Evolutionary conservation across 2,797 vertebrate genomes (phyloP).

Genomic region (Anabas testudineus): DNA sequence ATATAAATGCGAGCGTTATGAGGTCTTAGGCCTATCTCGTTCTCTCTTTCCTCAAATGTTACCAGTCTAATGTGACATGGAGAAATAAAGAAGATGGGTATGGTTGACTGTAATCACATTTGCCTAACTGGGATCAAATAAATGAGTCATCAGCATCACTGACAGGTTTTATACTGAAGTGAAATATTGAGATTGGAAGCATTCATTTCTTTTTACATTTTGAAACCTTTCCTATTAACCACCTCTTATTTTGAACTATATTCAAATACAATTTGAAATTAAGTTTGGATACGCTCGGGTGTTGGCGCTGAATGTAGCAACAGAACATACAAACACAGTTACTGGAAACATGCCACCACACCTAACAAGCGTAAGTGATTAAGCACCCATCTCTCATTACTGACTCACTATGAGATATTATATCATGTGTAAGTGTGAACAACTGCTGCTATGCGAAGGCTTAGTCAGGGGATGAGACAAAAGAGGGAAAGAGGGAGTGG

Average conservation of each 20-base stretch:
- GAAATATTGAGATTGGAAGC: no score
- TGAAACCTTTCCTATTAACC: no score
- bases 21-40: no score
- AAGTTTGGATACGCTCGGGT: neutral
- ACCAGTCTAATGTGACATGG: no score
- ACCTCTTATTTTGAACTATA: no score
- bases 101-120: constrained; percentile 9
- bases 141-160: constrained; percentile 20
- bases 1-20: neutral
- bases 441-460: constrained; percentile 53
- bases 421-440: constrained; percentile 59
- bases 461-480: constrained; percentile 39
- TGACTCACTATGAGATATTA: constrained; percentile 64
- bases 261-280: neutral
- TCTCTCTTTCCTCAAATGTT: no score
- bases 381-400: constrained; percentile 47
- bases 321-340: constrained; percentile 9
- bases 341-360: constrained; percentile 32
- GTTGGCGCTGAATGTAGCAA: neutral
- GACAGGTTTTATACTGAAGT: no score
- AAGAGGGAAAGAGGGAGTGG: constrained; percentile 42
- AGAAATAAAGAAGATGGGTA: neutral
- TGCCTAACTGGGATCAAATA: constrained; percentile 2
- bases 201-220: no score
- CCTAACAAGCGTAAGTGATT: constrained; percentile 40